phyloP scores from a whole-genome alignment of 2,797 vertebrate species.

The Hybognathus amarus region DNA sequence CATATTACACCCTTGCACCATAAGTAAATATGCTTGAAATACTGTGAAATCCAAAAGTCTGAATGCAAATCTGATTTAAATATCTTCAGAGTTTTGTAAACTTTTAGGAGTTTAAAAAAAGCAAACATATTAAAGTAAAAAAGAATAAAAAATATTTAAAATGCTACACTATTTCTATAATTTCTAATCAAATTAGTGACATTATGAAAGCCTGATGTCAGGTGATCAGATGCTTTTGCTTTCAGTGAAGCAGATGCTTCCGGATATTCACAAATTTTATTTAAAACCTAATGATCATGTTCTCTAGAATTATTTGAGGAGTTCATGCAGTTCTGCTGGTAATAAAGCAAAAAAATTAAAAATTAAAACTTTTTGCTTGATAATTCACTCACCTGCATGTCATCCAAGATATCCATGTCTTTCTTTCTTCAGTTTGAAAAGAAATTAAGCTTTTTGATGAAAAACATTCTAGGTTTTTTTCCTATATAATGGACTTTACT shows the following conservation, averaged over 20 bases:
- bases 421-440: too few species aligned
- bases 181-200: not conserved
- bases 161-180: not conserved
- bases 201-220: not conserved
- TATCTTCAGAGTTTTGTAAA: not conserved
- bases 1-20: not conserved
- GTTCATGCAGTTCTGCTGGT: not conserved
- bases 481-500: too few species aligned
- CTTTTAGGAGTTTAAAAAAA: not conserved
- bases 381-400: too few species aligned
- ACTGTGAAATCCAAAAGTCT: conserved; percentile 2
- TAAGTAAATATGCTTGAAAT: not conserved
- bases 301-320: not conserved
- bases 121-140: not conserved
- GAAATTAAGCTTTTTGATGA: too few species aligned
- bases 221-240: not conserved
- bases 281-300: not conserved
- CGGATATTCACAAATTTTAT: not conserved
- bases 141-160: not conserved
- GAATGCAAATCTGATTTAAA: too few species aligned
- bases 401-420: too few species aligned
- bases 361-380: too few species aligned
- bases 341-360: not conserved
- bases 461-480: too few species aligned
- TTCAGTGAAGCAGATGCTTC: not conserved